phyloP scores from a whole-genome alignment of 2,888 invertebrate species.

The Sphaeridia pumilis region DNA sequence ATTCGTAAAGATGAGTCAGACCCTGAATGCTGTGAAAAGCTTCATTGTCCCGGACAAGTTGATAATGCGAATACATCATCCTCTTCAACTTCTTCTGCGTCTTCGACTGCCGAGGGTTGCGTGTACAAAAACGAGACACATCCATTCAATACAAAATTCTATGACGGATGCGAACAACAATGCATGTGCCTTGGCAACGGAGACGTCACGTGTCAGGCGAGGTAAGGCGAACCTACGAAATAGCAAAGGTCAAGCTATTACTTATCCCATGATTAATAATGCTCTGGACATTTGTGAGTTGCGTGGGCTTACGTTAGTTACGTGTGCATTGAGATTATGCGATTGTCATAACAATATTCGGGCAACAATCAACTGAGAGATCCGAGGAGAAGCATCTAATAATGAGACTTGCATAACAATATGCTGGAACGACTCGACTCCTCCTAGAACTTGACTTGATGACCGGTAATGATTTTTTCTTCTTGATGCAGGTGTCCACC shows the following conservation, averaged over 20 bases:
- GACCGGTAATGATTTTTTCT: too few relatives aligned
- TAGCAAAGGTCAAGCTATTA: too few relatives aligned
- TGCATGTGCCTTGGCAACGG: constrained; percentile 66
- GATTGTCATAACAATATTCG: too few relatives aligned
- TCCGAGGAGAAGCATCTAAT: too few relatives aligned
- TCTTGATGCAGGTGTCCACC: constrained; percentile 33
- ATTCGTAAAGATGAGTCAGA: constrained; percentile 34
- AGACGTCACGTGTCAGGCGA: constrained; percentile 58
- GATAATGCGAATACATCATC: constrained; percentile 16
- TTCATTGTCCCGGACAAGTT: constrained; percentile 28
- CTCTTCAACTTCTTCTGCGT: constrained; percentile 28
- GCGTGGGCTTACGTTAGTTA: too few relatives aligned
- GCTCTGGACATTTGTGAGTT: too few relatives aligned
- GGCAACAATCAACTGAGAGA: too few relatives aligned
- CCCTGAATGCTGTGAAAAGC: constrained; percentile 33
- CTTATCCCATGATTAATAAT: too few relatives aligned
- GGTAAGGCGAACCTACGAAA: constrained; percentile 41
- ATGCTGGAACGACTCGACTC: too few relatives aligned
- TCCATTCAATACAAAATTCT: constrained; percentile 53
- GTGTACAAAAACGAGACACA: constrained; percentile 58
- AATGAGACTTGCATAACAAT: too few relatives aligned
- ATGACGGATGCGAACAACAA: constrained; percentile 66
- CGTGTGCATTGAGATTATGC: too few relatives aligned
- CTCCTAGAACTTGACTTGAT: too few relatives aligned
- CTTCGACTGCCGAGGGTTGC: constrained; percentile 47